Evolutionary conservation across 2,113 vertebrate species (phyloP).

Genomic region (Talpa occidentalis): DNA sequence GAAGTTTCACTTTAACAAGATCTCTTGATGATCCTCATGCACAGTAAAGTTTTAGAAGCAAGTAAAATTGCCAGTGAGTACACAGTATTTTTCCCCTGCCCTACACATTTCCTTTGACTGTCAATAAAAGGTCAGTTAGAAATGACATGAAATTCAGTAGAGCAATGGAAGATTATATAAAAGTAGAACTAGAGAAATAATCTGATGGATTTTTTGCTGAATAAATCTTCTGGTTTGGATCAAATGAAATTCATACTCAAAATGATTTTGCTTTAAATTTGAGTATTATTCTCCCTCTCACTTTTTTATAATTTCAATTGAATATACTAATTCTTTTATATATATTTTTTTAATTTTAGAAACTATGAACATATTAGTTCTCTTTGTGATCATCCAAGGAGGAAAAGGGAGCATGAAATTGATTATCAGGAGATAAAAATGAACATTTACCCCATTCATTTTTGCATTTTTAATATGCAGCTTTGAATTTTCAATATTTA

Average conservation of each 20-base stretch:
- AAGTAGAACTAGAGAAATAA: not conserved
- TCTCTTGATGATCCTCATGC: not conserved
- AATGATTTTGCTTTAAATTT: not conserved
- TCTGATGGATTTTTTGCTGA: not conserved
- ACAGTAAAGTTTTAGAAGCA: not conserved
- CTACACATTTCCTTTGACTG: not conserved
- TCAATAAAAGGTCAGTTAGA: not conserved
- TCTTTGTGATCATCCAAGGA: not conserved
- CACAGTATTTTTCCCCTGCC: not conserved
- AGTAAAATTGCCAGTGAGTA: not conserved
- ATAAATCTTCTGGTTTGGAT: not conserved
- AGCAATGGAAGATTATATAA: not conserved
- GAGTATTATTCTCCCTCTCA: not conserved
- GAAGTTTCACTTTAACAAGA: not conserved
- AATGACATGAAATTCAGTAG: not conserved
- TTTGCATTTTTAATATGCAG: not conserved
- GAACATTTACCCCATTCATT: not conserved
- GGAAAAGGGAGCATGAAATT: not conserved
- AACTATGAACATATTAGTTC: not conserved
- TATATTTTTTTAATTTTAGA: not conserved
- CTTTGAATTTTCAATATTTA: not conserved
- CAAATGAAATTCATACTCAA: not conserved
- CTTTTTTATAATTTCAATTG: not conserved
- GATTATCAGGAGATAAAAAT: not conserved
- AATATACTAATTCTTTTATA: not conserved